A percentile compares a stretch with the other conserved stretches of the same genome.
Evolutionary conservation across 2,113 vertebrate genomes (phyloP).

Genomic region (Osmerus mordax): DNA sequence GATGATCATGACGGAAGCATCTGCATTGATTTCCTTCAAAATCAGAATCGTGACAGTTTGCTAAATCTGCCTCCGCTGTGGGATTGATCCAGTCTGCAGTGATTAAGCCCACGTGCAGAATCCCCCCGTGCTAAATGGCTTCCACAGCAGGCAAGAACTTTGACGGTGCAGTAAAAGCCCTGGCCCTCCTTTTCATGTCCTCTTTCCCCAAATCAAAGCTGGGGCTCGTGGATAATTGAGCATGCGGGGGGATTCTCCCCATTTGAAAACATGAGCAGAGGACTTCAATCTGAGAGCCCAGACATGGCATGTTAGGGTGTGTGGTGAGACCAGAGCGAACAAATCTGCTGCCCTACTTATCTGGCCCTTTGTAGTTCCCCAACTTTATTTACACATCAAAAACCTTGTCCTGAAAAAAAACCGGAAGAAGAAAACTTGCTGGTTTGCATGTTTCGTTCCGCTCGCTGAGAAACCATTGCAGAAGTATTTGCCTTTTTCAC

Average conservation of each 20-base stretch:
- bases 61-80: no score
- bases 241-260: slow-evolving; percentile 12
- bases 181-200: not conserved
- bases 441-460: slow-evolving; percentile 31
- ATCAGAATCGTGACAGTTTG: no score
- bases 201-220: slow-evolving; percentile 33
- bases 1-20: no score
- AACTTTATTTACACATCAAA: slow-evolving; percentile 44
- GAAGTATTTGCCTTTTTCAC: slow-evolving; percentile 4
- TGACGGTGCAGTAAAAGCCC: no score
- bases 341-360: slow-evolving; percentile 5
- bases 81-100: no score
- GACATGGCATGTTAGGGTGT: slow-evolving; percentile 26
- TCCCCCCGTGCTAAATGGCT: no score
- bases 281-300: slow-evolving; percentile 28
- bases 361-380: slow-evolving; percentile 32
- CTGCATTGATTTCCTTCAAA: no score
- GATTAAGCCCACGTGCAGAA: no score
- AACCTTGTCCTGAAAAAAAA: not conserved
- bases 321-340: slow-evolving; percentile 4
- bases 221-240: slow-evolving; percentile 34
- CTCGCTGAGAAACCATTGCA: slow-evolving; percentile 21
- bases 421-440: not conserved
- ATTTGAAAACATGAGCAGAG: slow-evolving; percentile 21
- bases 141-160: no score